A percentile compares a stretch with the other conserved stretches of the same genome.
Conservation (phyloP, 2,888 invertebrate species). For the Sceliomorpha sp. region DNA sequence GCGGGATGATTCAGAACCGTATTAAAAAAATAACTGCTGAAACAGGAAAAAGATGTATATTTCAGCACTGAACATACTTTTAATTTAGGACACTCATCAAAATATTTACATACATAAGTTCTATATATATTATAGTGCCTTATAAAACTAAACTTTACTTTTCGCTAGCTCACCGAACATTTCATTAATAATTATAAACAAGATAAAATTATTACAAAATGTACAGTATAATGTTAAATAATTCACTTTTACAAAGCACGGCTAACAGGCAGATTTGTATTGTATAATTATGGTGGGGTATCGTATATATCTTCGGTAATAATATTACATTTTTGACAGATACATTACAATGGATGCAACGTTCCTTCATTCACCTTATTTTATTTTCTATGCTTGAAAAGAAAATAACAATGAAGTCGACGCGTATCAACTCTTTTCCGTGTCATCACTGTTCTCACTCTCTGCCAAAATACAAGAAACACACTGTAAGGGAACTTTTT, state of each 20-base stretch:
- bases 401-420: background rate
- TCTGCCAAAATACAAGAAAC: no score
- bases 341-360: constrained; percentile 29
- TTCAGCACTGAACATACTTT: constrained; percentile 75
- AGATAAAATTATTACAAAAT: constrained; percentile 76
- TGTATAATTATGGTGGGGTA: constrained; percentile 47
- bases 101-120: constrained; percentile 76
- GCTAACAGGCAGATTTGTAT: constrained; percentile 63
- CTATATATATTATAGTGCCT: constrained; percentile 74
- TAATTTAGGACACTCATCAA: constrained; percentile 79
- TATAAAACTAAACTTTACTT: constrained; percentile 71
- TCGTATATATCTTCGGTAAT: constrained; percentile 24
- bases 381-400: constrained; percentile 20
- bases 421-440: background rate
- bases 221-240: constrained; percentile 76
- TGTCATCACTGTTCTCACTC: no score
- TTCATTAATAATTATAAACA: constrained; percentile 75
- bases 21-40: no score
- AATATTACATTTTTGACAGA: constrained; percentile 30
- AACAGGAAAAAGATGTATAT: background rate
- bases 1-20: no score
- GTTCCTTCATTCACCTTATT: constrained; percentile 42
- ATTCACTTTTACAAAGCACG: constrained; percentile 63
- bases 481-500: no score
- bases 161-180: constrained; percentile 62